These are phyloP conservation scores for Helicoverpa assulta DNA, from an alignment of 2,888 invertebrate species.

Conservation along the genomic window DNA sequence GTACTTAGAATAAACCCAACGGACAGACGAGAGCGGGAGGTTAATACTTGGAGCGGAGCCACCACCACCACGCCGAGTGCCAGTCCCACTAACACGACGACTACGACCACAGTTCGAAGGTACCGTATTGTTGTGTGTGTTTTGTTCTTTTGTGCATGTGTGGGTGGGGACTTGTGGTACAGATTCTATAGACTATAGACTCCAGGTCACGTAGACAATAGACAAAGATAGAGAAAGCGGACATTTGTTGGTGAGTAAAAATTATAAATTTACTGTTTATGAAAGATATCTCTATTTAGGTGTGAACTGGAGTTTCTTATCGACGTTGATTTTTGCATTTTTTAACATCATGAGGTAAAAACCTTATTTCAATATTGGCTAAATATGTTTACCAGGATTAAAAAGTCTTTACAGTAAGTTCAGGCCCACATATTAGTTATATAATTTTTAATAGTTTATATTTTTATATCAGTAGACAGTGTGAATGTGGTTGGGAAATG, in stretches of 20 bases:
- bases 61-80: conserved; percentile 69
- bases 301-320: no score
- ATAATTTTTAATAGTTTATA: not conserved
- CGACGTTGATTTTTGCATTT: no score
- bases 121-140: conserved; percentile 55
- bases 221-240: no score
- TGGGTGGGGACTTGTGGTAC: not conserved
- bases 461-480: conserved; percentile 10
- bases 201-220: no score
- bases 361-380: no score
- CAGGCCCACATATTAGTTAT: not conserved
- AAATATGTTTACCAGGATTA: no score
- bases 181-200: not conserved
- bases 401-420: conserved; percentile 10
- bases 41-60: conserved; percentile 78
- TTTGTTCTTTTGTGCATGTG: not conserved
- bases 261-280: no score
- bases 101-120: conserved; percentile 82
- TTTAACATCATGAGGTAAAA: no score
- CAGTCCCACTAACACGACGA: conserved; percentile 70
- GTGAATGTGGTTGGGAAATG: conserved; percentile 26
- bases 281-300: no score
- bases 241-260: no score
- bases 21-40: conserved; percentile 80
- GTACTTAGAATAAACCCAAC: conserved; percentile 74